Conservation (phyloP, 23 tunicate species). For the Clavelina lepadiformis region DNA sequence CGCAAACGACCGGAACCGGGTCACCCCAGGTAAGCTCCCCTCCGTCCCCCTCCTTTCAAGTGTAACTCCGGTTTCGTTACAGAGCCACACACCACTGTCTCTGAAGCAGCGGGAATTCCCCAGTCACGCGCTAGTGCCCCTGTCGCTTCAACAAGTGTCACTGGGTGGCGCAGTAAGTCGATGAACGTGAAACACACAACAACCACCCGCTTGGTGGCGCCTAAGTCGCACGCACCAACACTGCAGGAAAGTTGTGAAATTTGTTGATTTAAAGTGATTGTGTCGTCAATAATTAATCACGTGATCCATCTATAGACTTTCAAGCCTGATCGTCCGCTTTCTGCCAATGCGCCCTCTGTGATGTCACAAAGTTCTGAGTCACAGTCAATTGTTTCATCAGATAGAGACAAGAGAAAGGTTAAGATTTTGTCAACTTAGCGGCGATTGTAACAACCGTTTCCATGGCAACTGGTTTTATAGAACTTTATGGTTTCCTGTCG, state of each 20-base stretch:
- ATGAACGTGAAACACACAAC: conserved; percentile 84
- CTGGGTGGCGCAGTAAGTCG: conserved; percentile 78
- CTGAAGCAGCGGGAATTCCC: not conserved
- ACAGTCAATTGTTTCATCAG: not conserved
- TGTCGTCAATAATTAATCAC: not conserved
- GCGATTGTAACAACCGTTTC: no score
- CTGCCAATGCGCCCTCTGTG: conserved; percentile 4
- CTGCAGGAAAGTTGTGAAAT: conserved; percentile 17
- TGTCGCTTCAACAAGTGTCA: not conserved
- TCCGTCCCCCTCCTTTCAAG: conserved; percentile 3
- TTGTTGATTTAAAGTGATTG: not conserved
- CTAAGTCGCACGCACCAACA: conserved; percentile 16
- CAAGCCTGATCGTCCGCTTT: not conserved
- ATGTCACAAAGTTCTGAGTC: not conserved
- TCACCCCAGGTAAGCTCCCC: conserved; percentile 29
- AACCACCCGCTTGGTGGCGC: conserved; percentile 41
- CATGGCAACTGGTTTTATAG: no score
- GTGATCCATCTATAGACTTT: not conserved
- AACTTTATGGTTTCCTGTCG: no score
- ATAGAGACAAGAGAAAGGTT: not conserved
- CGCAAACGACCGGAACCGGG: conserved; percentile 63
- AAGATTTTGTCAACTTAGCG: no score
- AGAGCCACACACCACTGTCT: not conserved
- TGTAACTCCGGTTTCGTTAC: no score
- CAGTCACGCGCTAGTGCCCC: not conserved